Evolutionary conservation across 2,113 vertebrate species (phyloP).

Genomic region (Grammomys dolichurus): DNA sequence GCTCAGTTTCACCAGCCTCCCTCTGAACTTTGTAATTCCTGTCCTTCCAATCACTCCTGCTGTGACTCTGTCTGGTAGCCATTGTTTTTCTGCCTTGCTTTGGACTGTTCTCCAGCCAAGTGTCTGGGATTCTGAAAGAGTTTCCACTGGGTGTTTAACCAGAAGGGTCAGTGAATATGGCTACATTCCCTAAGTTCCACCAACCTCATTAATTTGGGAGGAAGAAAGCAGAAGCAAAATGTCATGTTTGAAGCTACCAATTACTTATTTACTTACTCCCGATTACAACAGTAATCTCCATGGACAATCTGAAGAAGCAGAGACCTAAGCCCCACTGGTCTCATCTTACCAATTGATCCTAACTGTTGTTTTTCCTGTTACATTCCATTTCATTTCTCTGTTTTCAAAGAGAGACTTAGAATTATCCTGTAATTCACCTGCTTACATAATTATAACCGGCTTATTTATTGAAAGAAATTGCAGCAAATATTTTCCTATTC

Average conservation of each 20-base stretch:
- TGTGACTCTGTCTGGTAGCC: background rate
- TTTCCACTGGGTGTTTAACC: background rate
- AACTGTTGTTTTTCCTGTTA: background rate
- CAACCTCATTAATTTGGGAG: background rate
- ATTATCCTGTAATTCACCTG: slow-evolving; percentile 2
- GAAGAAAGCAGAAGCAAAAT: slow-evolving; percentile 30
- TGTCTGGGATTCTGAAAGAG: background rate
- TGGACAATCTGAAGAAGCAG: background rate
- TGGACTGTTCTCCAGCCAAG: slow-evolving; percentile 9
- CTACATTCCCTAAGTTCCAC: background rate
- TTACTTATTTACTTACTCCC: background rate
- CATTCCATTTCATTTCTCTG: slow-evolving; percentile 40
- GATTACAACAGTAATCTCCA: background rate
- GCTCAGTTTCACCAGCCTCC: background rate
- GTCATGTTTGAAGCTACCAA: background rate
- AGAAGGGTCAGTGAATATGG: background rate
- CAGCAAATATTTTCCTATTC: slow-evolving; percentile 13
- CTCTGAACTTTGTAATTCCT: background rate
- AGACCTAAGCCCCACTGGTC: background rate
- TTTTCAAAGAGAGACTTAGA: background rate
- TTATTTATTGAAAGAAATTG: slow-evolving; percentile 55
- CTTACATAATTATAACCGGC: slow-evolving; percentile 4
- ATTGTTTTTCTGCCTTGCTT: background rate
- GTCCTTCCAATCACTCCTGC: background rate
- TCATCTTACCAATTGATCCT: background rate